These are phyloP conservation scores for Trididemnum miniatum DNA, from an alignment of 23 tunicate genomes.

Conservation along the genomic window DNA sequence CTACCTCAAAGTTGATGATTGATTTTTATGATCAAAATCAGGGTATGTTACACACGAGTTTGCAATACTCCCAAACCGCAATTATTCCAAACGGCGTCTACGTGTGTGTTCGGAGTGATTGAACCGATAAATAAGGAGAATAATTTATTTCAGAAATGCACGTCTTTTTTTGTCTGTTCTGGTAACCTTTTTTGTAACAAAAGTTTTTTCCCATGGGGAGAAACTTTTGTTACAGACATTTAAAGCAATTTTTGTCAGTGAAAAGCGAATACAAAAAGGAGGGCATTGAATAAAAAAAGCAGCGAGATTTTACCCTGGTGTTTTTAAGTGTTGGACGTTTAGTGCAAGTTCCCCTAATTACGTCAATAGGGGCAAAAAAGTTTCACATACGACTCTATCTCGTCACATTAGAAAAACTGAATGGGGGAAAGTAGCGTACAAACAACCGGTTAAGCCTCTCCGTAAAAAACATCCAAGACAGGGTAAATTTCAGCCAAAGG, in stretches of 20 bases:
- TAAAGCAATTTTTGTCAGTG: neutral
- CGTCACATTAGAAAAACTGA: neutral
- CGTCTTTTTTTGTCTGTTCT: neutral
- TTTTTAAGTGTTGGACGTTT: too few species aligned
- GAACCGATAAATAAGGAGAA: neutral
- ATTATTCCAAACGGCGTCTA: neutral
- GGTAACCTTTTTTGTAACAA: neutral
- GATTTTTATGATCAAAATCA: neutral
- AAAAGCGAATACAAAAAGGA: neutral
- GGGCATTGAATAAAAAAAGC: neutral
- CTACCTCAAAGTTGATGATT: neutral
- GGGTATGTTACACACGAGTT: neutral
- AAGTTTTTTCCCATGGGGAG: neutral
- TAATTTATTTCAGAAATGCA: neutral
- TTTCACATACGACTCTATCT: neutral
- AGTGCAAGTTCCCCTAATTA: neutral
- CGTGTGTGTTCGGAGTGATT: neutral
- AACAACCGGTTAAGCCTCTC: neutral
- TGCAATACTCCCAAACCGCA: neutral
- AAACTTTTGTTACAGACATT: neutral
- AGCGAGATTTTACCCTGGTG: neutral
- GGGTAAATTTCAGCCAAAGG: neutral
- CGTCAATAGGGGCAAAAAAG: neutral
- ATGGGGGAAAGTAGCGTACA: neutral
- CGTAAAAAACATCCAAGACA: neutral